Evolutionary conservation across 2,797 vertebrate species (phyloP).

Genomic region (Myotis findleyi): DNA sequence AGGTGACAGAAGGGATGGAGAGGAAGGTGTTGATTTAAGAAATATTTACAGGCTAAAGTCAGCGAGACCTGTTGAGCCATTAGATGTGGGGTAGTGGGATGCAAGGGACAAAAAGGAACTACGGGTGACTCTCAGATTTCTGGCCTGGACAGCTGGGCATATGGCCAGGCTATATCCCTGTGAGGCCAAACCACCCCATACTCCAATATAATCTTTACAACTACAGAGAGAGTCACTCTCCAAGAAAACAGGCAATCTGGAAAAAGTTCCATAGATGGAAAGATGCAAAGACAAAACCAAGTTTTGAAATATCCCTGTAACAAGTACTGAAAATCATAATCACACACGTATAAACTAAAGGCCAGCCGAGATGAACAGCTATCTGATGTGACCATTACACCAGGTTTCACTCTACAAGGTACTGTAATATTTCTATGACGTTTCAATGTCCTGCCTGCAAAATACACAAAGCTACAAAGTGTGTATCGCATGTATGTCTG

Average conservation of each 20-base stretch:
- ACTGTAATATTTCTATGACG: constrained; percentile 67
- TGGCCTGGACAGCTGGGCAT: not conserved
- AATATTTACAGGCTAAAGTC: not conserved
- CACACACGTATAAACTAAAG: constrained; percentile 55
- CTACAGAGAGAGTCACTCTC: not conserved
- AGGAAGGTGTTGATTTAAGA: not conserved
- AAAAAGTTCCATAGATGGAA: constrained; percentile 43
- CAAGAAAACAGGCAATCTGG: not conserved
- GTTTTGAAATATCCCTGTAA: constrained; percentile 66
- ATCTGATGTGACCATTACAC: not conserved
- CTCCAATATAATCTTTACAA: not conserved
- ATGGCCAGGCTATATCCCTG: not conserved
- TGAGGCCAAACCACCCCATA: not conserved
- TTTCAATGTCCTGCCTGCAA: constrained; percentile 69
- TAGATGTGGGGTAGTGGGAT: not conserved
- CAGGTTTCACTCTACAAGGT: not conserved
- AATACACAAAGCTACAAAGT: constrained; percentile 79
- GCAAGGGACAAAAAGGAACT: not conserved
- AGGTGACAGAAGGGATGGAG: not conserved
- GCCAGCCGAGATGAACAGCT: constrained; percentile 34
- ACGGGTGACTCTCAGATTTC: not conserved
- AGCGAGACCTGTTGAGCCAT: not conserved
- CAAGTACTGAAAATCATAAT: constrained; percentile 63
- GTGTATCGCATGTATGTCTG: constrained; percentile 65
- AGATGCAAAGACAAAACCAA: constrained; percentile 47